Base-by-base conservation (phyloP, 2,888 invertebrate genomes). In the Calliopum simillimum region DNA sequence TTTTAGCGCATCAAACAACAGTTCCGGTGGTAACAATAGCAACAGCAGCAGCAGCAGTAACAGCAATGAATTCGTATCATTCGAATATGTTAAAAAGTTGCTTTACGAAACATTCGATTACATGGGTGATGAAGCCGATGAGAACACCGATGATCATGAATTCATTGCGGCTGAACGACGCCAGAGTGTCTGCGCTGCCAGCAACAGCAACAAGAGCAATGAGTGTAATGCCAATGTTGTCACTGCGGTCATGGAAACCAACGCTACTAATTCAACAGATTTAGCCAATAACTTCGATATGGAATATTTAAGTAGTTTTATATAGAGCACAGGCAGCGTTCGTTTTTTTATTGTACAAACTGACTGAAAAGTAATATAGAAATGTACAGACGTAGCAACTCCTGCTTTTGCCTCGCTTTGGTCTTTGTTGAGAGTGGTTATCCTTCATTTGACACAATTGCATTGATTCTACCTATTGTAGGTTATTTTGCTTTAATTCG, bases 81-180 rank as follows among this genome's bases (percentile, higher is more conserved):
- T 86, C 74, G 86, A 86, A 73, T 86, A 85, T 76, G 86, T 86
- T 76, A 85, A 84, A 77, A 86, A 84, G 77, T 79, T 86, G 75
- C 79, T 86, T 23, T 80, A 82, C 58, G 85, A 86, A 76, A 79
- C 81, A 63, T 83, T 82, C 71, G 85, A 83, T 47, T 76, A 79
- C 66, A 76, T 78, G 75, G 77, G 74, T 59, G 71, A 73, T 59
- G 74, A 64, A 14, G 59, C 62, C 46, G 62, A 64, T 61, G 65
- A 33, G 21, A 68, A 56, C 6, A 21, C 14, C 21, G 56, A 11
- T 59, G 59, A 12, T 13, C 4, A 4, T 53, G 8, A 12, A 44
- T 16, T 41, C 19, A 21, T 53, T 53, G 68, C 71, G 61, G 51
- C 25, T 25, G 55, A 66, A 19, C n/a, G 25, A 14, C 47, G 11